Base-by-base conservation (phyloP, 2,113 vertebrate genomes). In the Psettodes erumei region DNA sequence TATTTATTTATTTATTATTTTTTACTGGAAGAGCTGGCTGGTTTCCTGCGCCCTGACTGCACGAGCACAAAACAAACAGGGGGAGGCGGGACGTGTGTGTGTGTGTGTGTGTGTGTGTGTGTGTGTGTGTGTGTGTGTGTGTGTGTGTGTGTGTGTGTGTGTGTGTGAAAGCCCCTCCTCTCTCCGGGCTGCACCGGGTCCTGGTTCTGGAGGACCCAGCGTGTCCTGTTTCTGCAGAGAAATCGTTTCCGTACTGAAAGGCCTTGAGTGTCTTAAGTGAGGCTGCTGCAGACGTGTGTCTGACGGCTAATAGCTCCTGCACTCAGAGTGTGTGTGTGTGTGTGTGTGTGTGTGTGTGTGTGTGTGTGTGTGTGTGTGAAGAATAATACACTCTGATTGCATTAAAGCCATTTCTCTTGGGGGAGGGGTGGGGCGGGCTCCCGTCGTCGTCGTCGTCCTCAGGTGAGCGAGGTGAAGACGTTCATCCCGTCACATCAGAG, bases 11-110 rank as follows among this genome's bases (percentile, higher is more conserved):
- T n/a, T n/a, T n/a, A n/a, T n/a, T n/a, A n/a, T n/a, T n/a, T n/a
- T n/a, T n/a, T 83, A 59, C 84, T 72, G 82, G 84, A 65, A 83
- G 55, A 1, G 65, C 69, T 82, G 84, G 79, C 86, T 10, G 54
- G 0, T 13, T 65, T 78, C 77, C 88, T 45, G 2, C 70, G 5
- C 54, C 15, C 65, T 58, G 53, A 65, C 84, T 60, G 67, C 8
- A 1, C 50, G 50, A 27, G 50, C 18, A 42, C 5, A 43, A 28
- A 51, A 25, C 45, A 63, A 33, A 59, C 37, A n/a, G 16, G 16
- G 12, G 37, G 61, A 60, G 53, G 45, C 59, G 38, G 64, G 21
- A 38, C 42, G 5, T 5, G 4, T n/a, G n/a, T n/a, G n/a, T n/a
- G n/a, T n/a, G n/a, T n/a, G n/a, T n/a, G n/a, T n/a, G n/a, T n/a